Evolutionary conservation across 2,888 invertebrate genomes (phyloP), one percentile per base, ranked within the genome.

Genomic region (Listrodromus nycthemerus): DNA sequence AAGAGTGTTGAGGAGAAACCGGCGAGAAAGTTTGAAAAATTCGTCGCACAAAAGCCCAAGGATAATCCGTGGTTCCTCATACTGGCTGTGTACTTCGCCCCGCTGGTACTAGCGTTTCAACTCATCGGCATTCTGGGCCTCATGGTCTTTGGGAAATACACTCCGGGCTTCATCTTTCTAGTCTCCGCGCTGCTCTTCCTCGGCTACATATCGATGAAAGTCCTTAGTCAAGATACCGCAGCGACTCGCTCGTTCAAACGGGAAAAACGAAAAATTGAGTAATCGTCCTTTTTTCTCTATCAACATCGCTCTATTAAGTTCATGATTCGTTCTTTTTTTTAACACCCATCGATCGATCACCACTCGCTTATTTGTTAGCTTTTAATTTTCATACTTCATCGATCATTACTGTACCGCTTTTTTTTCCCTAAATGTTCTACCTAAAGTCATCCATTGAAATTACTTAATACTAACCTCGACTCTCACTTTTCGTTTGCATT

Each of bases 151-250:
- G 91, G 91, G 58, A 92, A 91, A 75, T 91, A 91, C 82, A 91
- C 92, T 0, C 93, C 93, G 0, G 93, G 93, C 21, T 93, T 92
- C 70, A 82, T 93, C 27, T 93, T 93, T 79, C 89, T 93, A 1
- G 84, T 91, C 3, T 78, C 86, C 3, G 89, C 93, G 0, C 80
- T 93, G 3, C n/a, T 92, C n/a, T 90, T 90, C 55, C 89, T 93
- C 70, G 92, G 90, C 6, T 89, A 87, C 33, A 92, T 93, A 75
- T 90, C 90, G 0, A 85, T 90, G 63, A 92, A 91, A 82, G 87
- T 93, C 7, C 86, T 93, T 83, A 88, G 90, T 71, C 90, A 91
- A 78, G 88, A 90, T 48, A 82, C 83, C n/a, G 65, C 74, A 8
- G 67, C 82, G 1, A 75, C 83, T 6, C 73, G 83, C 81, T 87